Base-by-base conservation (phyloP, 2,797 vertebrate species). In the Sardinella longiceps region DNA sequence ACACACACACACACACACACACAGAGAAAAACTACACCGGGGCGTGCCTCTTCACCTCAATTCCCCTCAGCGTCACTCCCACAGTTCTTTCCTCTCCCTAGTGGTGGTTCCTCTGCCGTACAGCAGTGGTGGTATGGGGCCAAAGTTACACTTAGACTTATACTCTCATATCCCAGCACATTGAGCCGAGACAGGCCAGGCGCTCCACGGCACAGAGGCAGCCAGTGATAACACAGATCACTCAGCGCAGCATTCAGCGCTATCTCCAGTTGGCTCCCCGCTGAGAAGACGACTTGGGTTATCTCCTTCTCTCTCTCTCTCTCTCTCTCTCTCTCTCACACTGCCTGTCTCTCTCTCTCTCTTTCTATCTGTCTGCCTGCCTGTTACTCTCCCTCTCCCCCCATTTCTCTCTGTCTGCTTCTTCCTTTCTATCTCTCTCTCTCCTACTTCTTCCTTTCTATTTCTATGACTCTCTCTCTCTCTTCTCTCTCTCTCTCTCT, bases 1-100 rank as follows among this genome's bases (percentile, higher is more conserved):
- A 50, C 6, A 50, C 48, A 50, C 9, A 50, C 5, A 50, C 48
- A 50, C 48, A 53, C 51, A 53, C 43, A 88, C 86, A 85, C 90
- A 89, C 86, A 89, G 80, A 7, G 58, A 18, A 18, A 74, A 18
- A 74, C 5, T 37, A 18, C 5, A 74, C 66, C 33, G 30, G 33
- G 66, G 30, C 66, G 66, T 74, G 66, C 18, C 66, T 74, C 66
- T 33, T 74, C 66, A 37, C 66, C 30, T 74, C 18, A 74, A 74
- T 33, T 15, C 11, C 12, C 30, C 30, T 70, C 66, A 70, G 33
- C 12, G 18, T 15, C 30, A 70, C 11, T n/a, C n/a, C 33, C 28
- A 70, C 0, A 3, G 66, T 5, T 74, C 63, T 37, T 70, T 14
- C 63, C 1, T 2, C 18, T 70, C 60, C 60, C 28, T 33, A 15